Conservation (phyloP, 2,113 vertebrate species). For the Aphyosemion australe region DNA sequence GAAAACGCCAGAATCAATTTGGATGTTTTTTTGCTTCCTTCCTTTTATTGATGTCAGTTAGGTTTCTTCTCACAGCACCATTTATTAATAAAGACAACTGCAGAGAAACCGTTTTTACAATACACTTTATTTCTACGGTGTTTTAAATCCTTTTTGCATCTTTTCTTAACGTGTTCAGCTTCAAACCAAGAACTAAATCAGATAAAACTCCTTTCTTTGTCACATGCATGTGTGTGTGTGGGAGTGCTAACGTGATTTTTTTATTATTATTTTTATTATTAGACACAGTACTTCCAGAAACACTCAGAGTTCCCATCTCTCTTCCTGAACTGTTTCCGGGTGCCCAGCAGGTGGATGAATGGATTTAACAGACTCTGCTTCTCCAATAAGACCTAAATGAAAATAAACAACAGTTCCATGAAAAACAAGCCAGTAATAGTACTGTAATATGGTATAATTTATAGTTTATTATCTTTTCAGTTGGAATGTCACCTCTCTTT, state of each 20-base stretch:
- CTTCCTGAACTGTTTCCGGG: constrained; percentile 76
- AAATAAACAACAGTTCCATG: background rate
- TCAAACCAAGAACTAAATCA: background rate
- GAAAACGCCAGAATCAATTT: constrained; percentile 81
- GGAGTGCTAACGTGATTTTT: background rate
- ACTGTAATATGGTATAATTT: background rate
- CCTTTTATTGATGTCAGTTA: background rate
- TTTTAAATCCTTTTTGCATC: constrained; percentile 1
- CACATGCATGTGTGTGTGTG: constrained; percentile 13
- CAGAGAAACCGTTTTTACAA: constrained; percentile 12
- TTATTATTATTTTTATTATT: too few relatives aligned
- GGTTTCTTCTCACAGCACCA: background rate
- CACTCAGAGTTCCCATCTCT: constrained; percentile 74
- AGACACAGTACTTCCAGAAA: constrained; percentile 84
- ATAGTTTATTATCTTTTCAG: too few relatives aligned
- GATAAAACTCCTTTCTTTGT: too few relatives aligned
- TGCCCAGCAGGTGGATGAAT: constrained; percentile 59
- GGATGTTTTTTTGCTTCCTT: constrained; percentile 58
- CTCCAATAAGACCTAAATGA: constrained; percentile 72
- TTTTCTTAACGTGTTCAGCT: constrained; percentile 29
- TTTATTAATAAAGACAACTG: constrained; percentile 20
- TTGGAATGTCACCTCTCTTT: constrained; percentile 61
- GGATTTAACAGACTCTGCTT: constrained; percentile 69
- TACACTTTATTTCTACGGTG: constrained; percentile 48
- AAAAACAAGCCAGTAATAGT: too few relatives aligned